Conservation (phyloP, 2,113 vertebrate genomes). For the Rhegmatorhina hoffmannsi region DNA sequence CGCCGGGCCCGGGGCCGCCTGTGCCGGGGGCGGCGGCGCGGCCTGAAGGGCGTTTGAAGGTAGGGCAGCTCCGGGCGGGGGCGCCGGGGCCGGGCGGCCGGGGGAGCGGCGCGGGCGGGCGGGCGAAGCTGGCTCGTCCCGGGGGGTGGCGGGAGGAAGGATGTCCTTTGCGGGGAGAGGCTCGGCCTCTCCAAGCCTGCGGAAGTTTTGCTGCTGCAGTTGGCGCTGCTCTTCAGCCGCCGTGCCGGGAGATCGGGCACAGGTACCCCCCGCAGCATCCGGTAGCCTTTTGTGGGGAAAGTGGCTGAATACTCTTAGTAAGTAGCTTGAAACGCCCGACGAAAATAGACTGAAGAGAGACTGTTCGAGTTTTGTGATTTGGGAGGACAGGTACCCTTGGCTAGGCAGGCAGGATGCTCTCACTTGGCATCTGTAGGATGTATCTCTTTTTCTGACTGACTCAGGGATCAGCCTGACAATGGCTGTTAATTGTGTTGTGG, state of each 20-base stretch:
- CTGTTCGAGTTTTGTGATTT: fast-evolving
- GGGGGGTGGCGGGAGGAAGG: background rate
- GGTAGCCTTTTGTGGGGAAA: background rate
- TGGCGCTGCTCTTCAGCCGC: background rate
- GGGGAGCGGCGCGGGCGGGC: too few species aligned
- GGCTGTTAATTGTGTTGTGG: background rate
- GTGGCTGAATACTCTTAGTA: background rate
- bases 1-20: too few species aligned
- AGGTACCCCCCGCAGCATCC: background rate
- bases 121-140: background rate
- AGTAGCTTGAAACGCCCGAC: background rate
- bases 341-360: background rate
- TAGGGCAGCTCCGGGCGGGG: too few species aligned
- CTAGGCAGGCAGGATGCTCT: background rate
- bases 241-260: background rate
- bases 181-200: background rate
- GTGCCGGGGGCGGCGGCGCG: too few species aligned
- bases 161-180: background rate
- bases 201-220: background rate
- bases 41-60: too few species aligned
- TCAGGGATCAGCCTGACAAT: background rate
- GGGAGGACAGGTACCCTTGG: background rate
- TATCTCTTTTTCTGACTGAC: background rate
- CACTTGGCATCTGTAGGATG: background rate
- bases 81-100: too few species aligned